Percentiles rank a stretch among this genome's conserved stretches.
Evolutionary conservation across 2,888 invertebrate species (phyloP).

Genomic region (Trichogramma dendrolimi): DNA sequence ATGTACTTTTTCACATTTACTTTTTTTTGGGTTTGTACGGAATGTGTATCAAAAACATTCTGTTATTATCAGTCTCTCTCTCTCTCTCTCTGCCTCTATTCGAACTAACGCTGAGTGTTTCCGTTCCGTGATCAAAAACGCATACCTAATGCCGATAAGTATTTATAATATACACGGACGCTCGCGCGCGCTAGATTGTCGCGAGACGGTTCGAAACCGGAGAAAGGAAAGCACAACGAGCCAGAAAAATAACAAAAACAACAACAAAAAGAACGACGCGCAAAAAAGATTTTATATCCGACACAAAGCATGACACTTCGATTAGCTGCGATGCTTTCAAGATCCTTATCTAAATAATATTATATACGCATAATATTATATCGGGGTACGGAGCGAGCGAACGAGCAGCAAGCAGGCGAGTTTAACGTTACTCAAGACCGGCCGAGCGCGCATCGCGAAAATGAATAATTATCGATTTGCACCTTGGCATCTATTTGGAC

Average conservation of each 20-base stretch:
- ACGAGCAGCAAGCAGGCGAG: background rate
- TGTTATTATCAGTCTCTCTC: background rate
- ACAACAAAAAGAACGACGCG: constrained; percentile 4
- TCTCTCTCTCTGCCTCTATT: background rate
- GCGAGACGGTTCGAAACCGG: no score
- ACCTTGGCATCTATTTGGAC: constrained; percentile 25
- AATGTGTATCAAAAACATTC: no score
- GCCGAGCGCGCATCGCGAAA: constrained; percentile 32
- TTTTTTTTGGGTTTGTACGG: no score
- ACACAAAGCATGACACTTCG: background rate
- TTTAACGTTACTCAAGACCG: background rate
- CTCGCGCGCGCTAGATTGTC: no score
- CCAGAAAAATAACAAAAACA: no score
- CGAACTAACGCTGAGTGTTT: background rate
- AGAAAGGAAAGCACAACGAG: no score
- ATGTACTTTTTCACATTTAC: no score
- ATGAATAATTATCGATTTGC: constrained; percentile 47
- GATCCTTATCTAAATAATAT: constrained; percentile 22
- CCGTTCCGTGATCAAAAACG: no score
- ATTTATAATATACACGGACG: no score
- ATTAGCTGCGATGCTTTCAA: constrained; percentile 12
- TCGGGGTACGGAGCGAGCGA: constrained; percentile 1
- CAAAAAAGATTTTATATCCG: constrained; percentile 36
- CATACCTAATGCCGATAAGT: no score
- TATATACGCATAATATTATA: background rate